Evolutionary conservation across 2,797 vertebrate genomes (phyloP), one percentile per base, ranked within the genome.

Genomic region (Onychomys torridus): DNA sequence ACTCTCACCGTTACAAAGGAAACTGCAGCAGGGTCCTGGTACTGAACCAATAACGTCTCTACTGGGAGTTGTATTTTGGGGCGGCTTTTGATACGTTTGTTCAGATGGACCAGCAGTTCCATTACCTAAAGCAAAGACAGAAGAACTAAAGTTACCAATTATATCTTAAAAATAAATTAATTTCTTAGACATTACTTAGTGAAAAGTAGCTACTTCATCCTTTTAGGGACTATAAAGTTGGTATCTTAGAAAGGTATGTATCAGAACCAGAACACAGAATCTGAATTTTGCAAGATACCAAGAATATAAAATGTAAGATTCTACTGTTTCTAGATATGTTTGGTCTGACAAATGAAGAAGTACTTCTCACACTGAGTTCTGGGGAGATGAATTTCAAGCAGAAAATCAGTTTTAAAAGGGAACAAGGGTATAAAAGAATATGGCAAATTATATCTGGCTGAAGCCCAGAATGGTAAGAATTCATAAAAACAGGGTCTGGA

Each of bases 41-140:
- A 99, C 81, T 99, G 99, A 89, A 99, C 99, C 96, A 99, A 98
- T 79, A 99, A 98, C 0, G 99, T 99, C 98, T 99, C 99, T 67
- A 99, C 99, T 1, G 99, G 99, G n/a, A 99, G 98, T 81, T 99
- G 99, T 97, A 99, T 99, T 98, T 99, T 99, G 34, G 99, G 99
- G 49, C 99, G 98, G 98, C 99, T 99, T 98, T 99, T 99, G 97
- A 99, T 99, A 94, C 99, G 99, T 96, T 99, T 99, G 98, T 99
- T 99, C 96, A 99, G 94, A 96, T 99, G 99, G 96, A 99, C 99
- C 97, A 99, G 98, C 93, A 99, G 96, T 96, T 99, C 99, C 99
- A 99, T 99, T n/a, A 99, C 99, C 99, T 99, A 96, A 63, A 23
- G 96, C 14, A 96, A 2, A 79, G 91, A 95, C 55, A 97, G 8